These are phyloP conservation scores for Drosophila lutescens DNA, from an alignment of 2,888 invertebrate genomes.

Conservation along the genomic window DNA sequence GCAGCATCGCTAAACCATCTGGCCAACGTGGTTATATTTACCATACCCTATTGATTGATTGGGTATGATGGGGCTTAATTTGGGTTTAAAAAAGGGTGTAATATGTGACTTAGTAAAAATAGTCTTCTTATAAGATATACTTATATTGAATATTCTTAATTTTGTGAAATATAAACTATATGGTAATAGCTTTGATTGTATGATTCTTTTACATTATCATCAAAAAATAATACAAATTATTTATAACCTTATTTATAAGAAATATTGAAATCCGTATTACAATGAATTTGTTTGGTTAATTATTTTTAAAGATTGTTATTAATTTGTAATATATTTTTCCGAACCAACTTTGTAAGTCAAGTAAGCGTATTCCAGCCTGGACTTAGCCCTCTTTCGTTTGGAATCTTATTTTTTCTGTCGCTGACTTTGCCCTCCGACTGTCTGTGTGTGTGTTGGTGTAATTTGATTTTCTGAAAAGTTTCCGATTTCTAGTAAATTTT, in stretches of 20 bases:
- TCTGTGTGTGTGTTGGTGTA: constrained; percentile 56
- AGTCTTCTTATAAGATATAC: too few species aligned
- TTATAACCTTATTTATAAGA: too few species aligned
- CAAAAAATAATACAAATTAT: too few species aligned
- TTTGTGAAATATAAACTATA: too few species aligned
- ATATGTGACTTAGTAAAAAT: neutral
- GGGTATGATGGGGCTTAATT: constrained; percentile 5
- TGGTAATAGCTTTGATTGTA: too few species aligned
- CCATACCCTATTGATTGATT: constrained; percentile 33
- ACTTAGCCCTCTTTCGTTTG: neutral
- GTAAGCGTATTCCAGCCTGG: neutral
- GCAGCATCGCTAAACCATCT: constrained; percentile 43
- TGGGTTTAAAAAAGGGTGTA: neutral
- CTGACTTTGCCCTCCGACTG: constrained; percentile 49
- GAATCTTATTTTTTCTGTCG: constrained; percentile 39
- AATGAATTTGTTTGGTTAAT: too few species aligned
- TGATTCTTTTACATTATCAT: too few species aligned
- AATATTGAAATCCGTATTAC: too few species aligned
- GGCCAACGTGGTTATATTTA: constrained; percentile 36
- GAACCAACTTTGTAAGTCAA: too few species aligned
- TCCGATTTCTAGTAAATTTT: constrained; percentile 78
- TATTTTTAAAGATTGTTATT: too few species aligned
- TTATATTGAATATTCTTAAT: too few species aligned
- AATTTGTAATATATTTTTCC: too few species aligned
- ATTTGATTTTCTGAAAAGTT: constrained; percentile 79